These are phyloP conservation scores for Lanius ludovicianus DNA, from an alignment of 2,113 vertebrate species.

Conservation along the genomic window DNA sequence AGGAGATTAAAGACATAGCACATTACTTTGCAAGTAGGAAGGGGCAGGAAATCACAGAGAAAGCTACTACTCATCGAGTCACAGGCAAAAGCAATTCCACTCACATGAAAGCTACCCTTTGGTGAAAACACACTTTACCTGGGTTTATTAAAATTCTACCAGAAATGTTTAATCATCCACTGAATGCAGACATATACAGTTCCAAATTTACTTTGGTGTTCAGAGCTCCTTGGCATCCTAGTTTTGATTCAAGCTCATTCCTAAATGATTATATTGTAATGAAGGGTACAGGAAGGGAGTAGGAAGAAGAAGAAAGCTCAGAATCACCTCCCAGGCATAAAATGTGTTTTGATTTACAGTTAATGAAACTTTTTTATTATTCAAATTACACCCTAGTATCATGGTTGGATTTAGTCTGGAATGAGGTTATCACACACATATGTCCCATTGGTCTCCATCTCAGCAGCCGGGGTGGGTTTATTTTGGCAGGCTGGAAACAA, in stretches of 20 bases:
- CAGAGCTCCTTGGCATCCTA: not conserved
- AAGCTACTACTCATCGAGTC: not conserved
- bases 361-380: slow-evolving; percentile 49
- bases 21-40: not conserved
- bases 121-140: not conserved
- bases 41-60: not conserved
- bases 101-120: rapidly evolving
- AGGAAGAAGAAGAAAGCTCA: slow-evolving; percentile 29
- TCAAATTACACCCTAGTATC: slow-evolving; percentile 34
- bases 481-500: slow-evolving; percentile 19
- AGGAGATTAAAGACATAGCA: not conserved
- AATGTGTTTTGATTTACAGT: slow-evolving; percentile 46
- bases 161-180: not conserved
- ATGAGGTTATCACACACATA: slow-evolving; percentile 27
- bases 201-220: not conserved
- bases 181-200: not conserved
- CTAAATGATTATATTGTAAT: slow-evolving; percentile 32
- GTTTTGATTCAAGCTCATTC: not conserved
- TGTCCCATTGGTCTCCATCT: not conserved
- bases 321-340: slow-evolving; percentile 9
- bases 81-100: not conserved
- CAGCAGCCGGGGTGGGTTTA: slow-evolving; percentile 14
- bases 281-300: not conserved
- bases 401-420: slow-evolving; percentile 13
- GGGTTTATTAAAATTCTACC: not conserved